These are phyloP conservation scores for Cremastobaeus sp. DNA, from an alignment of 2,888 invertebrate genomes.

Conservation along the genomic window DNA sequence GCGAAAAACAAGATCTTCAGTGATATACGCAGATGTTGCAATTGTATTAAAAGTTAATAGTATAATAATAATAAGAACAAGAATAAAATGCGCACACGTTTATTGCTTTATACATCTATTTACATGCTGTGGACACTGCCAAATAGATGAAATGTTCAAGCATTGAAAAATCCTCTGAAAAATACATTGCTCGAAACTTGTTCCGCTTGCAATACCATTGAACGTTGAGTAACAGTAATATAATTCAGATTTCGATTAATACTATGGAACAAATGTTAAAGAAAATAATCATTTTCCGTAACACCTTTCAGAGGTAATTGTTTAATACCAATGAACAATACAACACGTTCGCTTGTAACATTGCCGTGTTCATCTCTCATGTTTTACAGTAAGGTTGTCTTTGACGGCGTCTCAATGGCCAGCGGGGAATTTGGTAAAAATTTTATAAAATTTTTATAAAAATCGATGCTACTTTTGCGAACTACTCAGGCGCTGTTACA, in stretches of 20 bases:
- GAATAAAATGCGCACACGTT: constrained; percentile 61
- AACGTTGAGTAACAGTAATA: constrained; percentile 43
- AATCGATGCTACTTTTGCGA: constrained; percentile 17
- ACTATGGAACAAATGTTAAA: constrained; percentile 40
- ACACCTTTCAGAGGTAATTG: constrained; percentile 43
- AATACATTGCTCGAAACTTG: constrained; percentile 28
- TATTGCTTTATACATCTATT: constrained; percentile 73
- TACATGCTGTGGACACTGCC: constrained; percentile 68
- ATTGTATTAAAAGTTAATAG: constrained; percentile 27
- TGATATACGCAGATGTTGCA: constrained; percentile 27
- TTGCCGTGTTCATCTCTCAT: constrained; percentile 16
- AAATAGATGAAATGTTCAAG: constrained; percentile 31
- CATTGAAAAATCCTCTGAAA: constrained; percentile 33
- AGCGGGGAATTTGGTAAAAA: not conserved
- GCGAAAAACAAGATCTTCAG: constrained; percentile 47
- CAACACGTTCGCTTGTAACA: constrained; percentile 48
- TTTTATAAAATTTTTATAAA: constrained; percentile 28
- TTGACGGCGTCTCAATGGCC: not conserved
- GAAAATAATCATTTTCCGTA: constrained; percentile 41
- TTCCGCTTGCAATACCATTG: constrained; percentile 22
- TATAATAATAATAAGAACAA: constrained; percentile 30
- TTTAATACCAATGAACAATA: constrained; percentile 45
- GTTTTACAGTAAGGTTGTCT: not conserved
- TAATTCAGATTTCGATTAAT: constrained; percentile 48
- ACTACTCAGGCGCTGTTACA: constrained; percentile 35